Conservation (phyloP, 2,888 invertebrate genomes). For the Drosophila nigritarsus region DNA sequence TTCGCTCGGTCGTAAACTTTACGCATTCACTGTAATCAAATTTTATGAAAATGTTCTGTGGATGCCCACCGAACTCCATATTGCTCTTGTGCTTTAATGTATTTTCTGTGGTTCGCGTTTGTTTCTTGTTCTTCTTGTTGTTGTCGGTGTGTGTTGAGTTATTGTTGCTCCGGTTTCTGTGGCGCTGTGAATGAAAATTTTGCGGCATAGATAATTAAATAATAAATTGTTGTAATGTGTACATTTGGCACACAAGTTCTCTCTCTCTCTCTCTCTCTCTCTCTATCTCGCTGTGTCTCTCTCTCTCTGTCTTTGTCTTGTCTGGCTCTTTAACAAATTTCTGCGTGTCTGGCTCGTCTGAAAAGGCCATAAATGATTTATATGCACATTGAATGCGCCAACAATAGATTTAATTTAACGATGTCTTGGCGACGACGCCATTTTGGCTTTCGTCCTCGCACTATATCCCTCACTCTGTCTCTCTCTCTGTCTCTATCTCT, state of each 20-base stretch:
- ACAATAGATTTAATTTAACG: slow-evolving; percentile 75
- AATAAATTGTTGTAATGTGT: slow-evolving; percentile 75
- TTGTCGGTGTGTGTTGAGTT: slow-evolving; percentile 26
- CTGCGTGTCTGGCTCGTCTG: slow-evolving; percentile 39
- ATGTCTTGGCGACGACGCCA: slow-evolving; percentile 68
- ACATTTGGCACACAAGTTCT: slow-evolving; percentile 46
- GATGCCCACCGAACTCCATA: slow-evolving; percentile 4
- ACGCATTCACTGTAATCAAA: slow-evolving; percentile 74
- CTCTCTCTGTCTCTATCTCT: background rate
- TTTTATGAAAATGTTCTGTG: slow-evolving; percentile 67
- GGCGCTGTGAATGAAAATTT: slow-evolving; percentile 63
- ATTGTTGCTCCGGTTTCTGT: slow-evolving; percentile 43
- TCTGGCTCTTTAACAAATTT: slow-evolving; percentile 1
- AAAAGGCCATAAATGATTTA: slow-evolving; percentile 70
- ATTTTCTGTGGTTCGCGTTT: slow-evolving; percentile 41
- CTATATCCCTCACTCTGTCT: background rate
- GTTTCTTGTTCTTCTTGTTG: slow-evolving; percentile 1
- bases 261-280: background rate
- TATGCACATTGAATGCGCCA: slow-evolving; percentile 73
- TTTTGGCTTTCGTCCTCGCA: slow-evolving; percentile 50
- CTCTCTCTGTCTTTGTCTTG: background rate
- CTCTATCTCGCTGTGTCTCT: background rate
- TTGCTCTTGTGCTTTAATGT: slow-evolving; percentile 50
- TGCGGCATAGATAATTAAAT: slow-evolving; percentile 73
- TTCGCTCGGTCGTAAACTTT: slow-evolving; percentile 71